phyloP scores from a whole-genome alignment of 2,888 invertebrate species.

The Hypercompe scribonia region DNA sequence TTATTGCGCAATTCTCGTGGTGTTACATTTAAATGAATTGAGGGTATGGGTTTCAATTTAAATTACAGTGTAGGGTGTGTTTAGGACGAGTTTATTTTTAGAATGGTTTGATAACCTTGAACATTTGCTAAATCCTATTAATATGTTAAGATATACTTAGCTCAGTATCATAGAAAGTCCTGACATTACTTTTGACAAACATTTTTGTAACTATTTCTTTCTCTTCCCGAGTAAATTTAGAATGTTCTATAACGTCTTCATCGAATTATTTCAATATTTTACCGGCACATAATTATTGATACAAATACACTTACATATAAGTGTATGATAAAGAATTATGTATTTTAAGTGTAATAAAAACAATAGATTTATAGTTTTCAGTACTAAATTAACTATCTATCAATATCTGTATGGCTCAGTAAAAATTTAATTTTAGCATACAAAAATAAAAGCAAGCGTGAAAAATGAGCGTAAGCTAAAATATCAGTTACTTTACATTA shows the following conservation, averaged over 20 bases:
- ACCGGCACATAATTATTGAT: too few species aligned
- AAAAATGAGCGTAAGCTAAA: not conserved
- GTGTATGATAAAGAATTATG: too few species aligned
- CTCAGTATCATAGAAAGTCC: not conserved
- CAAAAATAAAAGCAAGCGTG: not conserved
- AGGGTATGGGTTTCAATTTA: constrained; percentile 46
- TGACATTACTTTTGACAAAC: not conserved
- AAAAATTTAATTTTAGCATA: not conserved
- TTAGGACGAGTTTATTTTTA: constrained; percentile 5
- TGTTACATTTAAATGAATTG: constrained; percentile 50
- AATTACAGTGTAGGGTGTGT: constrained; percentile 35
- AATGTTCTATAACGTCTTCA: too few species aligned
- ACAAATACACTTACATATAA: not conserved
- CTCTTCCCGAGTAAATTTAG: not conserved
- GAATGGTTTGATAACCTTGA: constrained; percentile 9
- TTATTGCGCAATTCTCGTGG: constrained; percentile 52
- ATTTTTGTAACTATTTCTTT: not conserved
- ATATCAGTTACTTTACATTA: not conserved
- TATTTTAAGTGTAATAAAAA: too few species aligned
- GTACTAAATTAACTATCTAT: too few species aligned
- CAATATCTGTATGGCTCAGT: not conserved
- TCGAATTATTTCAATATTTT: too few species aligned
- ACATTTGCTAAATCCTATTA: not conserved
- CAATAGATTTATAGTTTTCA: too few species aligned
- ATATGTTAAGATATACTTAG: not conserved